Base-by-base conservation (phyloP, 1,140 invertebrate genomes). In the Trachymyrmex septentrionalis region DNA sequence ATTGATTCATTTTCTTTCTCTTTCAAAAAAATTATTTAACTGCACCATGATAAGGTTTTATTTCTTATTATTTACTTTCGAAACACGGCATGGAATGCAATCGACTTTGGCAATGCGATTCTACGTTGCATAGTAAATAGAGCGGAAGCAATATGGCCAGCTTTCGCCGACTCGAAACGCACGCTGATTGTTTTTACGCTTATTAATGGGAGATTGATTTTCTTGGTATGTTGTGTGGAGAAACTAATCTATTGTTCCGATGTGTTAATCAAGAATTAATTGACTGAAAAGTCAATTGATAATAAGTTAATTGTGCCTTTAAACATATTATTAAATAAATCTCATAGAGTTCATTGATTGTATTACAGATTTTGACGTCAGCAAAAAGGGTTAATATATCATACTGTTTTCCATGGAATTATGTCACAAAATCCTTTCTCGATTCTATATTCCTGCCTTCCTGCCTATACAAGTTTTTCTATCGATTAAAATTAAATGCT, bases 31-130 rank as follows among this genome's bases (percentile, higher is more conserved):
- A 30, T 24, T 27, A 53, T 27, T 24, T 30, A 12, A 44, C 9
- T 5, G 59, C 6, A 12, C 16, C 1, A 9, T 16, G 21, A 27
- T 38, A 59, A 76, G 34, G 3, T 24, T 24, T 57, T 48, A 48
- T 69, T 14, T 69, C 12, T 69, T 48, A 69, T 69, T 24, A 69
- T 50, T 16, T 27, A 71, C n/a, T 81, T 81, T 81, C 78, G n/a
- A 44, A 24, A 44, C 24, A 38, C 21, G 30, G 24, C 1, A 10
- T 2, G 34, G 59, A 81, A 44, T 38, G 48, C 63, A 16, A 55
- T 1, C 21, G 34, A 59, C 16, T 81, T 81, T 44, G 34, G 21
- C 30, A 27, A 81, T 3, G 30, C 10, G 64, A 71, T 3, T 44
- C n/a, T 81, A 38, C 2, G 24, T 21, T 14, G 53, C 64, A 59